phyloP scores from a whole-genome alignment of 2,888 invertebrate species.

The Cabera pusaria region DNA sequence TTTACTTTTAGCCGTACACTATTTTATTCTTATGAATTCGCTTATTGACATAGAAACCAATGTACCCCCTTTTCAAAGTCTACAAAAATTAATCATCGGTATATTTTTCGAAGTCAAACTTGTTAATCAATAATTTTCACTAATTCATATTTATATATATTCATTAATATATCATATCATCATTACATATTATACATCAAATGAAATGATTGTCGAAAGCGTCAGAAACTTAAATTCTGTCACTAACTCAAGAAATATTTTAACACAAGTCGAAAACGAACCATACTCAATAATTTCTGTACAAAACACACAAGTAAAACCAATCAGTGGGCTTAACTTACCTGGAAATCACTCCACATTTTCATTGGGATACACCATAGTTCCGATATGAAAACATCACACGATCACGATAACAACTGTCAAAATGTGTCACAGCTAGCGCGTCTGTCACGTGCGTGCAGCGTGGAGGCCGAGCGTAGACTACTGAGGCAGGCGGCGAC shows the following conservation, averaged over 20 bases:
- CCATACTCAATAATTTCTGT: too few relatives aligned
- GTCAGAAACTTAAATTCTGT: conserved; percentile 22
- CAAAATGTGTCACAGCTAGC: conserved; percentile 71
- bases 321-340: conserved; percentile 48
- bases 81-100: too few relatives aligned
- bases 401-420: conserved; percentile 82
- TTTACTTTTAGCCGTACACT: too few relatives aligned
- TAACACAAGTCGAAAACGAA: conserved; percentile 40
- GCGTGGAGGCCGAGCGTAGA: conserved; percentile 75
- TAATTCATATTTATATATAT: too few relatives aligned
- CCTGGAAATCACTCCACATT: conserved; percentile 84
- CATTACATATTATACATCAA: too few relatives aligned
- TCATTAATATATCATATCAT: too few relatives aligned
- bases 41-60: too few relatives aligned
- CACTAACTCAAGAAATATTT: conserved; percentile 37
- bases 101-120: too few relatives aligned
- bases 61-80: too few relatives aligned
- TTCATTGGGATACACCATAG: conserved; percentile 83
- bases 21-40: too few relatives aligned
- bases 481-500: conserved; percentile 56
- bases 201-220: too few relatives aligned
- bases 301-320: conserved; percentile 4
- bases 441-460: conserved; percentile 64
- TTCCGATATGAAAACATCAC: conserved; percentile 82
- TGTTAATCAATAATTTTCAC: too few relatives aligned